These are phyloP conservation scores for Teleogryllus occipitalis DNA, from an alignment of 1,140 invertebrate genomes.

Conservation along the genomic window DNA sequence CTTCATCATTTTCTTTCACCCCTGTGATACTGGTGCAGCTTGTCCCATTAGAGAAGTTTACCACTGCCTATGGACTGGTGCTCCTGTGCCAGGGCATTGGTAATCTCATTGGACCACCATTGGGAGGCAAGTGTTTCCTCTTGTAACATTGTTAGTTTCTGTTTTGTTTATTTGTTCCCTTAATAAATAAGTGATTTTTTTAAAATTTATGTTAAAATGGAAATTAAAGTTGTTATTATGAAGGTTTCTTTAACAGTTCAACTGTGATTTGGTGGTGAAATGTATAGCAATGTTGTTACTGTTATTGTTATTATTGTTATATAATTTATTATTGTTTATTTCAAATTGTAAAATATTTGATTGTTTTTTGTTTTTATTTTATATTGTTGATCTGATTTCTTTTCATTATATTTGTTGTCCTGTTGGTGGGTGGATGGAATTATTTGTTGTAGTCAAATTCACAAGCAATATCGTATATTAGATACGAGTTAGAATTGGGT, in stretches of 20 bases:
- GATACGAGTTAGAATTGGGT: too few species aligned
- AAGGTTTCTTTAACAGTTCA: background rate
- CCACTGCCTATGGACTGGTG: slow-evolving; percentile 79
- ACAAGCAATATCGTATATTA: too few species aligned
- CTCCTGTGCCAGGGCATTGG: slow-evolving; percentile 75
- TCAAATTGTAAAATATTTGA: background rate
- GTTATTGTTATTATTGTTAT: background rate
- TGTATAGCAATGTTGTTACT: background rate
- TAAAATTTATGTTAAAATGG: background rate
- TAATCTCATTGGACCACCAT: slow-evolving; percentile 55
- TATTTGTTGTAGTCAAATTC: too few species aligned
- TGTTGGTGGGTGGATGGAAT: background rate
- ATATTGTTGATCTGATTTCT: background rate
- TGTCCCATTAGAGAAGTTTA: slow-evolving; percentile 71
- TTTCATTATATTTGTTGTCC: background rate
- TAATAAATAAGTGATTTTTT: background rate
- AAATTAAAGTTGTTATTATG: background rate
- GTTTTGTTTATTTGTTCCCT: too few species aligned
- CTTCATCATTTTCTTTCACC: slow-evolving; percentile 79
- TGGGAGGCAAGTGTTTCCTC: slow-evolving; percentile 38
- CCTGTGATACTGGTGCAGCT: slow-evolving; percentile 77
- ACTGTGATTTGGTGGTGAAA: background rate
- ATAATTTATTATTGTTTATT: background rate
- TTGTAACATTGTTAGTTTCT: background rate
- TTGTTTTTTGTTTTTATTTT: background rate